Evolutionary conservation across 2,113 vertebrate genomes (phyloP), one percentile per base, ranked within the genome.

Genomic region (Amazona guildingii): DNA sequence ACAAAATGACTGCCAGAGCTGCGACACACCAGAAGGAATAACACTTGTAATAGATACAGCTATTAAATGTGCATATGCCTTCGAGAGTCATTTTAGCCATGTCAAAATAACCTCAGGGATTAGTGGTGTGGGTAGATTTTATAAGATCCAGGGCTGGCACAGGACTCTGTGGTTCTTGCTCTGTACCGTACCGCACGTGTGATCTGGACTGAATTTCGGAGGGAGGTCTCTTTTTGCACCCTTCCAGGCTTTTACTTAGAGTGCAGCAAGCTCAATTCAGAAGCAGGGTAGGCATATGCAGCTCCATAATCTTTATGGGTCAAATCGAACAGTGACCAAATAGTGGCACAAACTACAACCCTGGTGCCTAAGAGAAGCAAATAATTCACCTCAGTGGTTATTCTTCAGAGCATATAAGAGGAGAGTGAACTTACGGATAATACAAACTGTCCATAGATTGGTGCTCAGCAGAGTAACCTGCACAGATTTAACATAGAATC

Each of bases 21-120:
- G 74, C 88, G 62, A 91, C 89, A 85, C 59, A 76, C 73, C 86
- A 74, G 49, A 89, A 95, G 88, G 95, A 96, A 88, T 82, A 96
- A 70, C 39, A 70, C 44, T 94, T 96, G 94, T 89, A 97, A 96
- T 77, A 91, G 94, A 74, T 83, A 83, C 91, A 95, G 93, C 96
- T 94, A 97, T 94, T 91, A 89, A 92, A 90, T 48, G 46, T 73
- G 67, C 57, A 83, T 89, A 55, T 80, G 73, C 81, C 74, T 93
- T 85, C 1, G 8, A 83, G 54, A 93, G 92, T 52, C 81, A 72
- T 89, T 68, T 92, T 85, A 96, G 94, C 88, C 66, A 85, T 86
- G 90, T 93, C 76, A 96, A 95, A 96, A 94, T 94, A 97, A 83
- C 72, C 48, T 79, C 52, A 8, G 54, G 69, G 70, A 59, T 89